Conservation (phyloP, 2,797 vertebrate genomes). For the Halcyon chelicuti region DNA sequence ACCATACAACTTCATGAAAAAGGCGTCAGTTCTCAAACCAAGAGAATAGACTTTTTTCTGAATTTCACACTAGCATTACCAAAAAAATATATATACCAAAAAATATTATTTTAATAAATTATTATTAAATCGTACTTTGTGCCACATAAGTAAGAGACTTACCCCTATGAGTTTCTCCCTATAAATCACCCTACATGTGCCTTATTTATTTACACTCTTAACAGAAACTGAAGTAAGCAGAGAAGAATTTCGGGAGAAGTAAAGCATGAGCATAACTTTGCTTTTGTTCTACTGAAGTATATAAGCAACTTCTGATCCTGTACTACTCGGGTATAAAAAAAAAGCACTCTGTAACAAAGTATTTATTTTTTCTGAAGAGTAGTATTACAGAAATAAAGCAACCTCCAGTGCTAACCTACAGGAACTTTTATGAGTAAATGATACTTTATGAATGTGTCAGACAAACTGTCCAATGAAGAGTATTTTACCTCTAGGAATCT, state of each 20-base stretch:
- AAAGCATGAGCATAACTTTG: rapidly evolving
- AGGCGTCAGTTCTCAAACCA: not conserved
- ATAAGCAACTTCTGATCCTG: not conserved
- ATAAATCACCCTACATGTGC: not conserved
- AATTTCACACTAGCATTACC: not conserved
- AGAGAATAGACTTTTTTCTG: not conserved
- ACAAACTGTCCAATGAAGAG: not conserved
- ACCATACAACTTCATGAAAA: not conserved
- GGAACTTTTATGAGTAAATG: not conserved
- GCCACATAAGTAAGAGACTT: not conserved
- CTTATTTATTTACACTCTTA: not conserved
- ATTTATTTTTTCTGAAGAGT: not conserved
- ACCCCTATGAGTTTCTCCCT: not conserved
- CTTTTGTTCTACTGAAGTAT: not conserved
- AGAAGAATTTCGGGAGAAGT: not conserved
- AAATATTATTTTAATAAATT: not conserved
- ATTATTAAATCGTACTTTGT: not conserved
- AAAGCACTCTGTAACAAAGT: not conserved
- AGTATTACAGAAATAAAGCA: not conserved
- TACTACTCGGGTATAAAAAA: not conserved
- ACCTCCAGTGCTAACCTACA: not conserved
- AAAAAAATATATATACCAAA: no score
- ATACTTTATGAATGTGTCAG: not conserved
- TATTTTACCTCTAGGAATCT: not conserved
- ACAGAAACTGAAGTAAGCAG: not conserved